Conservation (phyloP, 23 tunicate genomes). For the Styela clava region DNA sequence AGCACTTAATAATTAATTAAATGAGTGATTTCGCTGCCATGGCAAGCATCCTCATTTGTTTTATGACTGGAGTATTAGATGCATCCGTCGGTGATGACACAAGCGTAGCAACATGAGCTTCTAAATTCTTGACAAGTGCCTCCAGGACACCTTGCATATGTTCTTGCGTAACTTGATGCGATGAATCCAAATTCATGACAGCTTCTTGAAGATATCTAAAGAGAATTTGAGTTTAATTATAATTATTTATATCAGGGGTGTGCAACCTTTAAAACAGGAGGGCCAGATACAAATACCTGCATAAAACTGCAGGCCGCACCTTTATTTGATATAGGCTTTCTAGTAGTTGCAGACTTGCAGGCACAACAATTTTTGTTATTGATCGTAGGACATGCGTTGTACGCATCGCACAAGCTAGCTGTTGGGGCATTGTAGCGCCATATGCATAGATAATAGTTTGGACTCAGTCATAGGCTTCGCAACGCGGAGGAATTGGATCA, state of each 20-base stretch:
- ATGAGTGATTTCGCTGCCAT: conserved; percentile 82
- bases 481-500: neutral
- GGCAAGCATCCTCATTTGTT: conserved; percentile 73
- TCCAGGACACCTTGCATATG: conserved; percentile 77
- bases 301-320: too few species aligned
- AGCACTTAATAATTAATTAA: too few species aligned
- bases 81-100: conserved; percentile 44
- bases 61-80: conserved; percentile 17
- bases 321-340: too few species aligned
- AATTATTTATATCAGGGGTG: too few species aligned
- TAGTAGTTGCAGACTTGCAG: neutral
- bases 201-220: conserved; percentile 81
- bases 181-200: conserved; percentile 72
- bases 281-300: too few species aligned
- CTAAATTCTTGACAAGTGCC: conserved; percentile 54
- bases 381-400: too few species aligned
- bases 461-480: too few species aligned
- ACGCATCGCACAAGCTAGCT: too few species aligned
- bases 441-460: too few species aligned
- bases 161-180: conserved; percentile 80
- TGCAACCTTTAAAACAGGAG: too few species aligned
- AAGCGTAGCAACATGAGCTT: conserved; percentile 40
- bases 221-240: neutral
- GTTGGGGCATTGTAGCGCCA: too few species aligned
- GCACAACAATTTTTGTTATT: neutral